Evolutionary conservation across 2,888 invertebrate genomes (phyloP).

Genomic region (Thelaira solivaga): DNA sequence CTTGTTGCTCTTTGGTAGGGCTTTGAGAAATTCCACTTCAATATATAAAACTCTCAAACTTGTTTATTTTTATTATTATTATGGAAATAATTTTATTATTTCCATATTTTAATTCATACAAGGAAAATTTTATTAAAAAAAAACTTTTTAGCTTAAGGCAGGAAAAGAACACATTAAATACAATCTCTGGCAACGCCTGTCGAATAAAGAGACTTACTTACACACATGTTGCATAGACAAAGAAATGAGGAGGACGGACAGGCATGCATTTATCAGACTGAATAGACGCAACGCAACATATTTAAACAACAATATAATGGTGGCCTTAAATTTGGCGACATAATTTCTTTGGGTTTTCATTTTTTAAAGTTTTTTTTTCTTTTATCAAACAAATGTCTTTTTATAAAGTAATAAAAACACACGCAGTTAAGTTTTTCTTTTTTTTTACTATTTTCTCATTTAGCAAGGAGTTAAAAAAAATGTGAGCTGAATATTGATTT

Average conservation of each 20-base stretch:
- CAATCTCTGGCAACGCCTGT: constrained; percentile 41
- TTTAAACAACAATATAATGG: constrained; percentile 50
- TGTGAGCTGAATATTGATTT: constrained; percentile 50
- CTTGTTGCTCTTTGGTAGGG: too few relatives aligned
- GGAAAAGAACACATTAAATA: constrained; percentile 39
- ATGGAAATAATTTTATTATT: constrained; percentile 42
- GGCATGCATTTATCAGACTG: neutral
- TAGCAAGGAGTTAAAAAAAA: neutral
- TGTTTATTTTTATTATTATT: neutral
- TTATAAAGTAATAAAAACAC: constrained; percentile 25
- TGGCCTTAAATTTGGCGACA: constrained; percentile 60
- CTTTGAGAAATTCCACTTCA: too few relatives aligned
- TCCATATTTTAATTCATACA: constrained; percentile 34
- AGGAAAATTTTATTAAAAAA: neutral
- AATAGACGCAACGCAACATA: constrained; percentile 22
- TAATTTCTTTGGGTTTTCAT: constrained; percentile 14
- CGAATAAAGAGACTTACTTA: neutral
- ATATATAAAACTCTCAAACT: neutral
- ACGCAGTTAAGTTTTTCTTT: constrained; percentile 36
- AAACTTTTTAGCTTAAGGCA: constrained; percentile 23
- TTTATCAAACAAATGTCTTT: constrained; percentile 27
- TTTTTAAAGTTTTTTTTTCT: neutral
- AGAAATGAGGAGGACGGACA: too few relatives aligned
- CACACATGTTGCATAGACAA: constrained; percentile 4
- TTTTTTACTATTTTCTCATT: neutral